These are phyloP conservation scores for Crotophaga sulcirostris DNA, from an alignment of 2,113 vertebrate genomes.

Conservation along the genomic window DNA sequence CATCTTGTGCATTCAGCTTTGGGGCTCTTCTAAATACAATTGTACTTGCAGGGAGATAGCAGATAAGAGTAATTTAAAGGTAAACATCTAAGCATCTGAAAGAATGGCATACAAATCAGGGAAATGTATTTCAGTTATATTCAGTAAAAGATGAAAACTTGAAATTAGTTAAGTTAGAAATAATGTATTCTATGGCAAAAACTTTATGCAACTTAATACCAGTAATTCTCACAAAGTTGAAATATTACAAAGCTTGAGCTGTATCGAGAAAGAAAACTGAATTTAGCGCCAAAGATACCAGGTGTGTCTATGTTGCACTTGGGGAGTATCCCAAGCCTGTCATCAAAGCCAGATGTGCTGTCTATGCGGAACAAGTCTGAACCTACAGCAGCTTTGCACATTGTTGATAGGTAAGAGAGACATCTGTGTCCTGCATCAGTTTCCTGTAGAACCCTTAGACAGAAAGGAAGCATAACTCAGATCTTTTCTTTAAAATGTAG, in stretches of 20 bases:
- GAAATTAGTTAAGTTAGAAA: not conserved
- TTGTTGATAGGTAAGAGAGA: not conserved
- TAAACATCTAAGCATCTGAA: not conserved
- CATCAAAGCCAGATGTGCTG: not conserved
- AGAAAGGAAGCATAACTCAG: not conserved
- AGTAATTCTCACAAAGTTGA: not conserved
- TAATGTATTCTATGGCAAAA: not conserved
- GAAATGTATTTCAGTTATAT: not conserved
- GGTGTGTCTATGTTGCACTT: not conserved
- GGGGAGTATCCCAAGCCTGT: not conserved
- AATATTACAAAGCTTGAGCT: not conserved
- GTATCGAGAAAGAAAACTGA: not conserved
- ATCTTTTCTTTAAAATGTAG: not conserved
- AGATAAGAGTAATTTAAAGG: not conserved
- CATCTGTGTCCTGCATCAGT: not conserved
- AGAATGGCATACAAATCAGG: not conserved
- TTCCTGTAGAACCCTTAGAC: not conserved
- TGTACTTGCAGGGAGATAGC: not conserved
- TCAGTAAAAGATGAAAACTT: not conserved
- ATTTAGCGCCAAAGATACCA: not conserved
- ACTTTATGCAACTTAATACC: not conserved
- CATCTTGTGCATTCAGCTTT: not conserved
- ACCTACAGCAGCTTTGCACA: not conserved
- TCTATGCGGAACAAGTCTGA: not conserved
- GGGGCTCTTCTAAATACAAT: not conserved